Percentiles rank a stretch among this genome's conserved stretches.
Conservation (phyloP, 2,888 invertebrate genomes). For the Harpalus rubripes region DNA sequence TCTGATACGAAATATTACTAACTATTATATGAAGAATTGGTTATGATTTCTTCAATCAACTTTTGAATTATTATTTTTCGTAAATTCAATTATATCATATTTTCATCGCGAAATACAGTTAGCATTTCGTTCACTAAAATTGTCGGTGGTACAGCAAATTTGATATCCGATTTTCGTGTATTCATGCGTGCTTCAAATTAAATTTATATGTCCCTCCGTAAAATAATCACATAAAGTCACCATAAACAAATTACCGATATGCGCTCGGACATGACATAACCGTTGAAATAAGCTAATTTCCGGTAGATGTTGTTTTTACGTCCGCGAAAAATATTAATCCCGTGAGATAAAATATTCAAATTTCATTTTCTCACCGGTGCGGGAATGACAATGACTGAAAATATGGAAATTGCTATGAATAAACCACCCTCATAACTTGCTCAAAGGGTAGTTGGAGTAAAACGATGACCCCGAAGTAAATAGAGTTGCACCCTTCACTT, state of each 20-base stretch:
- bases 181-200: neutral
- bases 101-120: too few species aligned
- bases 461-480: neutral
- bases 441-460: slow-evolving; percentile 3
- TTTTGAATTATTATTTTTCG: too few species aligned
- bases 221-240: neutral
- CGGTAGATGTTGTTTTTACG: slow-evolving; percentile 41
- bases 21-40: too few species aligned
- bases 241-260: slow-evolving; percentile 42
- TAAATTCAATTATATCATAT: too few species aligned
- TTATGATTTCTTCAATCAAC: too few species aligned
- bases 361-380: slow-evolving; percentile 54
- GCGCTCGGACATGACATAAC: slow-evolving; percentile 14
- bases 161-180: too few species aligned
- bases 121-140: too few species aligned
- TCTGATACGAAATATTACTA: too few species aligned
- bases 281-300: slow-evolving; percentile 48
- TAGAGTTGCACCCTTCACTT: neutral
- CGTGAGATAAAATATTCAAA: slow-evolving; percentile 59
- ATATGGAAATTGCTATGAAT: slow-evolving; percentile 59
- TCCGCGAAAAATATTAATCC: slow-evolving; percentile 50
- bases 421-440: slow-evolving; percentile 17
- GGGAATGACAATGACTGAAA: slow-evolving; percentile 60
- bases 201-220: neutral
- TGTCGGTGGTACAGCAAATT: too few species aligned